Percentiles rank a stretch among this genome's conserved stretches.
These are phyloP conservation scores for Lucinisca nassula DNA, from an alignment of 2,888 invertebrate species.

Conservation along the genomic window DNA sequence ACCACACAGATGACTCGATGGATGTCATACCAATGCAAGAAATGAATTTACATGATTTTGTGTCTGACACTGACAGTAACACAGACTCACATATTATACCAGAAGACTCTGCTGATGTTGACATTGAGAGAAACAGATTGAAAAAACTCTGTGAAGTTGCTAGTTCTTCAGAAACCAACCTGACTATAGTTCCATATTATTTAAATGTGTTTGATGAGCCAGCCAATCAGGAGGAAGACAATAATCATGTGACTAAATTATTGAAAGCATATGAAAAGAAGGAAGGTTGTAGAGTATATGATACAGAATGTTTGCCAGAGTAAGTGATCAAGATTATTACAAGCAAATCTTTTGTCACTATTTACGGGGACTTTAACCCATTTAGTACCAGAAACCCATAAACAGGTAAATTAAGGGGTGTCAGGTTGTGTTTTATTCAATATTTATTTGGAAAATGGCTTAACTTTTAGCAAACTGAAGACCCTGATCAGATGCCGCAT, in stretches of 20 bases:
- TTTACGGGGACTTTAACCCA: no score
- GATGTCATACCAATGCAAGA: slow-evolving; percentile 6
- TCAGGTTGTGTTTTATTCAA: no score
- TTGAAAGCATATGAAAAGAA: slow-evolving; percentile 75
- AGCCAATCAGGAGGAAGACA: slow-evolving; percentile 28
- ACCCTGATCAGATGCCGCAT: no score
- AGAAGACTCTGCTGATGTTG: background rate
- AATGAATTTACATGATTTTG: slow-evolving; percentile 40
- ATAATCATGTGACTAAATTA: slow-evolving; percentile 74
- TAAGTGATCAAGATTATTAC: no score
- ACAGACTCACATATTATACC: slow-evolving; percentile 28
- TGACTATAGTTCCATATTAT: slow-evolving; percentile 66
- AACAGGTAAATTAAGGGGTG: no score
- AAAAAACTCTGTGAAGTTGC: background rate
- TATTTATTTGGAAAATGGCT: no score
- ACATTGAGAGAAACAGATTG: slow-evolving; percentile 4
- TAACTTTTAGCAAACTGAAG: no score
- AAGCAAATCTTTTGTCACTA: no score
- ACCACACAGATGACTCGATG: background rate
- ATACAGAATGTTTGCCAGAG: background rate
- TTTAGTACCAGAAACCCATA: no score
- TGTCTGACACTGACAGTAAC: slow-evolving; percentile 20
- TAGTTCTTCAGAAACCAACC: background rate
- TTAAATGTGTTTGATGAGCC: slow-evolving; percentile 81
- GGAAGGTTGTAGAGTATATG: slow-evolving; percentile 66